phyloP scores from a whole-genome alignment of 2,113 vertebrate genomes.

The Ifrita kowaldi region DNA sequence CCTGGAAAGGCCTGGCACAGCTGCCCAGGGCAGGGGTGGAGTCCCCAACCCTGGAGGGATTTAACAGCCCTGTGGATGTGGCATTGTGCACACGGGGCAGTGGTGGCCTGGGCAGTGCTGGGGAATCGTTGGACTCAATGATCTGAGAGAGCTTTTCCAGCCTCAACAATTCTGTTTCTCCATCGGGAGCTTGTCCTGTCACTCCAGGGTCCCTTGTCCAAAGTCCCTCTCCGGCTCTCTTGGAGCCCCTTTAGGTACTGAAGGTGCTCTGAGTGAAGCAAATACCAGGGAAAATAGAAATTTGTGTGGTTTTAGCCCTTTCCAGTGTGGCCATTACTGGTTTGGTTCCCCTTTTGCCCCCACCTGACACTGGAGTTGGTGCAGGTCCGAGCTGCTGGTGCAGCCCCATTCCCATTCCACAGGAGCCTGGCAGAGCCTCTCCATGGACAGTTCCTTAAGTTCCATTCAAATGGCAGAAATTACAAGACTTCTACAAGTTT shows the following conservation, averaged over 20 bases:
- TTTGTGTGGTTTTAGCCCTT: neutral
- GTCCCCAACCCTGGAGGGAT: too few species aligned
- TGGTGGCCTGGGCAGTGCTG: neutral
- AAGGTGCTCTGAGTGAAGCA: neutral
- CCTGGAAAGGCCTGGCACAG: neutral
- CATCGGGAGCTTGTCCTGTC: neutral
- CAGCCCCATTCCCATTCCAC: neutral
- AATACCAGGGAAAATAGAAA: neutral
- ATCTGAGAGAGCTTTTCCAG: neutral
- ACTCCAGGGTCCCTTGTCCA: neutral
- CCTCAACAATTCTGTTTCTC: neutral
- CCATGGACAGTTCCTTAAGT: neutral
- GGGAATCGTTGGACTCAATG: neutral
- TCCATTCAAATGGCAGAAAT: neutral
- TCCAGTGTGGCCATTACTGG: neutral
- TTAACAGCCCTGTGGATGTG: neutral
- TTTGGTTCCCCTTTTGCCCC: neutral
- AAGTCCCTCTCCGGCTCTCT: neutral
- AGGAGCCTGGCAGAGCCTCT: neutral
- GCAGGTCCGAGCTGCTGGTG: neutral
- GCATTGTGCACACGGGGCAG: fast-evolving
- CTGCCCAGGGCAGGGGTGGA: neutral
- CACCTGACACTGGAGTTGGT: neutral
- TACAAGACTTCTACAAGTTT: neutral
- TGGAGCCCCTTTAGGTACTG: neutral